Conservation (phyloP, 2,888 invertebrate genomes). For the Horisme vitalbata region DNA sequence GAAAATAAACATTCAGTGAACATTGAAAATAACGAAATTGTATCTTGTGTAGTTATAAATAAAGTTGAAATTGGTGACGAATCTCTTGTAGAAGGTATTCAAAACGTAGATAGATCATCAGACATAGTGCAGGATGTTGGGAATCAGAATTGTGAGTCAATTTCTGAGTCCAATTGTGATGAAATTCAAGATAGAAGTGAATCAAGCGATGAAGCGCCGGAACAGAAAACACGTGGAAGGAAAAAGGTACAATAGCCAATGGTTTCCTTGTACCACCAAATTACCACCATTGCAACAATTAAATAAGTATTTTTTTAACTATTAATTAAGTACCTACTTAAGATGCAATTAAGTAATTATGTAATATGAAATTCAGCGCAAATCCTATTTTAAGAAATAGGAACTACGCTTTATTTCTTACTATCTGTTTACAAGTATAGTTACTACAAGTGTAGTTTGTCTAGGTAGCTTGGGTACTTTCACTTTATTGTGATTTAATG, state of each 20-base stretch:
- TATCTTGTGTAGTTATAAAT: not conserved
- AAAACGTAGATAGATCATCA: slow-evolving; percentile 12
- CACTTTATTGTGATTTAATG: too few species aligned
- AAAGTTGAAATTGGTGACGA: slow-evolving; percentile 15
- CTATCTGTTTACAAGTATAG: too few species aligned
- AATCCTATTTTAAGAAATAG: not conserved
- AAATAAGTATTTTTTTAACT: too few species aligned
- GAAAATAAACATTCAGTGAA: not conserved
- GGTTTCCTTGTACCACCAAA: not conserved
- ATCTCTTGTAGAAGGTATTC: slow-evolving; percentile 12
- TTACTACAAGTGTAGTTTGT: too few species aligned
- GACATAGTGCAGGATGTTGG: slow-evolving; percentile 29
- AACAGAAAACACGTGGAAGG: slow-evolving; percentile 5
- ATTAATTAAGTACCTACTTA: too few species aligned
- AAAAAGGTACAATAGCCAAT: slow-evolving; percentile 28
- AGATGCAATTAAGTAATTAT: too few species aligned
- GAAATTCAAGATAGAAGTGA: slow-evolving; percentile 19
- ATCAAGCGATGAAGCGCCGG: slow-evolving; percentile 26
- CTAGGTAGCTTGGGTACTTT: too few species aligned
- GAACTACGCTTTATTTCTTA: too few species aligned
- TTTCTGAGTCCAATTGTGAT: slow-evolving; percentile 30
- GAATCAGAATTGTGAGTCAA: slow-evolving; percentile 36
- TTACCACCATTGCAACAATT: too few species aligned
- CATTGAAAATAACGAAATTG: slow-evolving; percentile 10
- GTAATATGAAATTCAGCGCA: too few species aligned